Conservation (phyloP, 2,797 vertebrate species). For the Notolabrus celidotus region DNA sequence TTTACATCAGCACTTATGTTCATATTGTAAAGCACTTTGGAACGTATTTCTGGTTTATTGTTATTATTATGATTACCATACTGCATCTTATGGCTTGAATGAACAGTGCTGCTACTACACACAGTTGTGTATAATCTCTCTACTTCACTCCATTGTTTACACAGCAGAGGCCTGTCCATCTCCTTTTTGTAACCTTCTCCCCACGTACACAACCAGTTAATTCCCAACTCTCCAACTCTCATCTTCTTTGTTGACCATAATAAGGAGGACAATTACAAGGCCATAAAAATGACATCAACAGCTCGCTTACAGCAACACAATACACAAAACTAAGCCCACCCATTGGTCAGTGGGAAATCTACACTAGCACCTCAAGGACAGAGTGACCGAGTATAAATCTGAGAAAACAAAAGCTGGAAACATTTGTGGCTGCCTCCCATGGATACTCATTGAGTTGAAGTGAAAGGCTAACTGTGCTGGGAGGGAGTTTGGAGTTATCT, state of each 20-base stretch:
- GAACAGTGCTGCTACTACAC: not conserved
- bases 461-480: constrained; percentile 52
- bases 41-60: not conserved
- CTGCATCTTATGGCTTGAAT: not conserved
- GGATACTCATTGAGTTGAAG: constrained; percentile 54
- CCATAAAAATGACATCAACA: constrained; percentile 51
- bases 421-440: constrained; percentile 73
- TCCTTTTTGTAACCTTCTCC: constrained; percentile 28
- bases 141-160: constrained; percentile 7
- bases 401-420: constrained; percentile 81
- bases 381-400: constrained; percentile 74
- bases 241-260: constrained; percentile 61
- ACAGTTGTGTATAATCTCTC: not conserved
- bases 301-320: constrained; percentile 53
- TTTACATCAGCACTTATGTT: not conserved
- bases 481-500: constrained; percentile 55
- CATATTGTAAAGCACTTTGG: not conserved
- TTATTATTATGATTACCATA: not conserved
- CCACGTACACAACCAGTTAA: constrained; percentile 35
- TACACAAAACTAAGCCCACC: constrained; percentile 40
- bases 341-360: constrained; percentile 64
- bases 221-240: constrained; percentile 41
- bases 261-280: constrained; percentile 66
- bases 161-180: not conserved
- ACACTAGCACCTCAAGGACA: constrained; percentile 68